A percentile compares a stretch with the other conserved stretches of the same genome.
Conservation (phyloP, 1,140 invertebrate species). For the Drosophila bocki region DNA sequence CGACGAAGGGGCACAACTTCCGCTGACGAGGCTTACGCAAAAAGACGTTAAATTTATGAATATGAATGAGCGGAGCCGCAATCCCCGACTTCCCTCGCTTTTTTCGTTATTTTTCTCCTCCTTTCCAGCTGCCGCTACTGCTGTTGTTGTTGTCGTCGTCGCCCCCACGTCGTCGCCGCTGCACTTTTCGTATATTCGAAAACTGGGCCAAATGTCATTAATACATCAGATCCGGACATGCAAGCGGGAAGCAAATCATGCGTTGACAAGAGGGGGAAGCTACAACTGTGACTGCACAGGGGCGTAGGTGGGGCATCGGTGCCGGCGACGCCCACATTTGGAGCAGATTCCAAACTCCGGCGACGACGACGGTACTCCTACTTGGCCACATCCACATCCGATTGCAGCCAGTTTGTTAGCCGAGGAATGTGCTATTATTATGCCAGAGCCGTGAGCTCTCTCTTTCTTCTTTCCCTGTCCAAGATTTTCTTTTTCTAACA, state of each 20-base stretch:
- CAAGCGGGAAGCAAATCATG: slow-evolving; percentile 46
- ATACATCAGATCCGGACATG: slow-evolving; percentile 74
- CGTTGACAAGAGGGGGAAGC: slow-evolving; percentile 31
- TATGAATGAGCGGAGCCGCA: slow-evolving; percentile 67
- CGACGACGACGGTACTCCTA: slow-evolving; percentile 32
- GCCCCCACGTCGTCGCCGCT: slow-evolving; percentile 40
- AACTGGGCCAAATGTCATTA: slow-evolving; percentile 82
- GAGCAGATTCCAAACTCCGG: slow-evolving; percentile 40
- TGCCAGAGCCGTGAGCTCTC: slow-evolving; percentile 38
- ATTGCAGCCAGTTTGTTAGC: slow-evolving; percentile 68
- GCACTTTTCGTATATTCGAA: slow-evolving; percentile 22
- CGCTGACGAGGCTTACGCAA: slow-evolving; percentile 66
- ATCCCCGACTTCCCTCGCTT: slow-evolving; percentile 28
- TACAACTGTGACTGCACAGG: slow-evolving; percentile 3
- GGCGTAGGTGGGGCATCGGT: slow-evolving; percentile 14
- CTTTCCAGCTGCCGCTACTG: slow-evolving; percentile 9
- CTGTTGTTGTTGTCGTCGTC: slow-evolving; percentile 7
- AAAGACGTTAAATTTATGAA: slow-evolving; percentile 79
- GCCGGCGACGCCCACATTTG: slow-evolving; percentile 61
- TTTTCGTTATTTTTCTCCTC: slow-evolving; percentile 19
- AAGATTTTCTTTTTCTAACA: slow-evolving; percentile 13
- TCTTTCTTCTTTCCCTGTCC: slow-evolving; percentile 3
- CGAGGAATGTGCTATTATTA: slow-evolving; percentile 76
- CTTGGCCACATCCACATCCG: slow-evolving; percentile 65
- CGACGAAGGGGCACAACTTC: slow-evolving; percentile 54